Percentiles rank a stretch among this genome's conserved stretches.
Conservation (phyloP, 2,797 vertebrate species). For the Sphaeramia orbicularis region DNA sequence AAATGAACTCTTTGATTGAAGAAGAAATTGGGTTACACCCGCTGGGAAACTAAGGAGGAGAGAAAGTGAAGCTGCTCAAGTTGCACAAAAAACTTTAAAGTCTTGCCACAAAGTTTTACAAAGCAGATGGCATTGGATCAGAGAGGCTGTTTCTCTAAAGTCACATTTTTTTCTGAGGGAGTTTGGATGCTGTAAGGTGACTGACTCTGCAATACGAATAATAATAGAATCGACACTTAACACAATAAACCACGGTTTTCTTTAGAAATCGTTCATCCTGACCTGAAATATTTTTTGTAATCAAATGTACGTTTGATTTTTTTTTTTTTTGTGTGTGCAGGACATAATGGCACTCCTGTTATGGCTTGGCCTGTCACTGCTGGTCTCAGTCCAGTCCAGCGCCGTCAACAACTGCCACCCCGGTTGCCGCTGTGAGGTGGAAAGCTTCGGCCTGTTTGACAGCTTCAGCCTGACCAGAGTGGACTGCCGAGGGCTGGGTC, state of each 20-base stretch:
- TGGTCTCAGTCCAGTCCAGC: slow-evolving; percentile 76
- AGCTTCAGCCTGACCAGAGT: slow-evolving; percentile 98
- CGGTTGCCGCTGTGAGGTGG: slow-evolving; percentile 93
- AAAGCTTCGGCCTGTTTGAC: slow-evolving; percentile 96
- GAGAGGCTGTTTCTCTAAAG: slow-evolving; percentile 7
- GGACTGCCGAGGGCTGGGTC: slow-evolving; percentile 91
- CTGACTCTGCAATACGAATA: background rate
- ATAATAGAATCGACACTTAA: no score
- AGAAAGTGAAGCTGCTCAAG: slow-evolving; percentile 48
- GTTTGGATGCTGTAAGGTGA: background rate
- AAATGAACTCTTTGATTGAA: slow-evolving; percentile 74
- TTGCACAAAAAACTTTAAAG: slow-evolving; percentile 50
- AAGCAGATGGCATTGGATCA: slow-evolving; percentile 18
- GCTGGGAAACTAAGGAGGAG: slow-evolving; percentile 45
- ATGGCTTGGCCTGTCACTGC: slow-evolving; percentile 79
- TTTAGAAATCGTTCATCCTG: background rate
- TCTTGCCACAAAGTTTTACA: slow-evolving; percentile 33
- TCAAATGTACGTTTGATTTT: background rate
- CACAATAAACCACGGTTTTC: background rate
- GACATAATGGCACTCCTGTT: slow-evolving; percentile 84
- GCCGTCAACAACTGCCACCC: slow-evolving; percentile 90
- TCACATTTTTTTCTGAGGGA: slow-evolving; percentile 3
- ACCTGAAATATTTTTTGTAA: background rate
- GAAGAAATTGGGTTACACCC: slow-evolving; percentile 69
- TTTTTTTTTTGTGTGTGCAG: slow-evolving; percentile 65